Evolutionary conservation across 2,888 invertebrate species (phyloP), one percentile per base, ranked within the genome.

Genomic region (Pomacea canaliculata): DNA sequence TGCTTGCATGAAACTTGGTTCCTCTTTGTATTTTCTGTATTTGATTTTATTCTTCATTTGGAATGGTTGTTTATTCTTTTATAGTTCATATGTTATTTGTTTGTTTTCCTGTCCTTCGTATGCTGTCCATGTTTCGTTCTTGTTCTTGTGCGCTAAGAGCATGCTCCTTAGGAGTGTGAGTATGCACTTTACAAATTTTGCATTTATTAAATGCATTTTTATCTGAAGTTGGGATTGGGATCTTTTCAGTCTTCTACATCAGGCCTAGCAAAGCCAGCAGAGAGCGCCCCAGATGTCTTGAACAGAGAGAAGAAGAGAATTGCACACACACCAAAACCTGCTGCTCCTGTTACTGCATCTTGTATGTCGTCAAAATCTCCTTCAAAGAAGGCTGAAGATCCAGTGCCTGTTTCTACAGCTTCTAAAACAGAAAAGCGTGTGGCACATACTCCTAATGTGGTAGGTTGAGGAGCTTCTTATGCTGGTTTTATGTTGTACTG

Each of bases 391-490:
- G 27, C 13, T 18, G 63, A 66, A 48, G 76, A 69, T 23, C 86
- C 86, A 5, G 69, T 83, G 16, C 83, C 85, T 27, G 78, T 56
- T 16, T 56, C 81, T 65, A 87, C 88, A 56, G 86, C 83, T 19
- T 81, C 85, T 8, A 86, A 85, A 70, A 84, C 83, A 49, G 80
- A 83, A 68, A 87, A 87, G 74, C 79, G 91, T 56, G 83, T 87
- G 70, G 91, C 91, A 23, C 91, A 91, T 79, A 81, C 86, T 51
- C 90, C 90, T 1, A 84, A 83, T 51, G 77, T 83, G 79, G 89
- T 88, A 83, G 1, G 27, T 63, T 16, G 51, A 16, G 16, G 51
- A 13, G 12, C 16, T 56, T 56, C 8, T 7, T 56, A 16, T 56
- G 51, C 51, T 56, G 51, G 51, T 56, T 10, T 13, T 16, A 56